A percentile compares a stretch with the other conserved stretches of the same genome.
phyloP scores from a whole-genome alignment of 2,888 invertebrate genomes.

The Orchesellides sinensis region DNA sequence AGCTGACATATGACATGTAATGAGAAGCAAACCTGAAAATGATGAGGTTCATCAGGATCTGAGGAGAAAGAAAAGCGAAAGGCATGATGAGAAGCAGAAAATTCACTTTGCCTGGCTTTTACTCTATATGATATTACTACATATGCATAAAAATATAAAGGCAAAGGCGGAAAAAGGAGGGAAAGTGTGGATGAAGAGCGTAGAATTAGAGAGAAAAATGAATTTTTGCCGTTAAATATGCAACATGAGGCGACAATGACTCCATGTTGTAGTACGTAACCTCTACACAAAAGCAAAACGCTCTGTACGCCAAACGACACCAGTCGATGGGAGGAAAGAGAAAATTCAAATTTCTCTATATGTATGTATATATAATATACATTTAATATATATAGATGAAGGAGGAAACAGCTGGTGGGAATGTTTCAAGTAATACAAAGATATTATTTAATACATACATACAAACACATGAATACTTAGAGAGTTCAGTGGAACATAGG shows the following conservation, averaged over 20 bases:
- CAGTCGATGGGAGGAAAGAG: background rate
- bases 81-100: no score
- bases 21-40: constrained; percentile 64
- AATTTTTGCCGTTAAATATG: constrained; percentile 31
- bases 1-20: constrained; percentile 61
- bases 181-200: constrained; percentile 12
- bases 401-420: constrained; percentile 45
- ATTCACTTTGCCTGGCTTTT: background rate
- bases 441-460: no score
- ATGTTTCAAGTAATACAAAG: constrained; percentile 15
- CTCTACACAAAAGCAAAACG: background rate
- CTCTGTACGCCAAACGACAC: constrained; percentile 58
- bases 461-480: background rate
- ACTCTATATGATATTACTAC: no score
- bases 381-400: no score
- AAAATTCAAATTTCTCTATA: no score
- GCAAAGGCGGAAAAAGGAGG: background rate
- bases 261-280: no score
- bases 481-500: no score
- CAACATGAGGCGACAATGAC: constrained; percentile 54
- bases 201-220: constrained; percentile 47
- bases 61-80: background rate
- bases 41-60: constrained; percentile 57
- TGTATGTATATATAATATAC: constrained; percentile 35
- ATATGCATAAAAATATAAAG: no score